Evolutionary conservation across 2,888 invertebrate genomes (phyloP).

Genomic region (Hylaea fasciaria): DNA sequence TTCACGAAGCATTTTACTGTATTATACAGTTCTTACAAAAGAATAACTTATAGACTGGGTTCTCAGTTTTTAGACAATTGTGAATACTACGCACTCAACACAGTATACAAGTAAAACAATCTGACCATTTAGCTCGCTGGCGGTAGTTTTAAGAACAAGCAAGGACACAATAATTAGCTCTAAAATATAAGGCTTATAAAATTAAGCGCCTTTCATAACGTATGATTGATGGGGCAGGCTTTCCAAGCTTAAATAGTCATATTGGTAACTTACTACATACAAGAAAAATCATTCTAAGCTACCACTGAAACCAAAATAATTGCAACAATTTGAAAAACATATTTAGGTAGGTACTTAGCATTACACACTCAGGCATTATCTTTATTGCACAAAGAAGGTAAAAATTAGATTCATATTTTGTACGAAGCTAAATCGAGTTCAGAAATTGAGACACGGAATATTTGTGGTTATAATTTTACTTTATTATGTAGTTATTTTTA

Average conservation of each 20-base stretch:
- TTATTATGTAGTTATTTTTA: conserved; percentile 11
- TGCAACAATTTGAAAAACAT: background rate
- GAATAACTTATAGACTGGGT: background rate
- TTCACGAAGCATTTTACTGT: background rate
- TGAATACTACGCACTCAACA: background rate
- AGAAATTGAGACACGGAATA: background rate
- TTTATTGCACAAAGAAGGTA: no score
- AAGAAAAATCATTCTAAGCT: background rate
- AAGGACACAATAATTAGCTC: no score
- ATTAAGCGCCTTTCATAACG: no score
- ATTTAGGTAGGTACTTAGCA: background rate
- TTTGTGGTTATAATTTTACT: background rate
- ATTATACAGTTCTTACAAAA: background rate
- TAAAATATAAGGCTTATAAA: no score
- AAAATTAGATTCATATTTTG: background rate
- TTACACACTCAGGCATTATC: background rate
- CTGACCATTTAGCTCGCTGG: conserved; percentile 1
- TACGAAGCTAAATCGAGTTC: background rate
- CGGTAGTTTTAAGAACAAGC: no score
- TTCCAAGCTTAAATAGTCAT: conserved; percentile 2
- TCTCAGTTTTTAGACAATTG: background rate
- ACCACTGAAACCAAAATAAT: background rate
- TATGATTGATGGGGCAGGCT: no score
- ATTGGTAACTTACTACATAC: background rate
- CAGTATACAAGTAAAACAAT: background rate